phyloP scores from a whole-genome alignment of 2,797 vertebrate genomes.

The Furcifer pardalis region DNA sequence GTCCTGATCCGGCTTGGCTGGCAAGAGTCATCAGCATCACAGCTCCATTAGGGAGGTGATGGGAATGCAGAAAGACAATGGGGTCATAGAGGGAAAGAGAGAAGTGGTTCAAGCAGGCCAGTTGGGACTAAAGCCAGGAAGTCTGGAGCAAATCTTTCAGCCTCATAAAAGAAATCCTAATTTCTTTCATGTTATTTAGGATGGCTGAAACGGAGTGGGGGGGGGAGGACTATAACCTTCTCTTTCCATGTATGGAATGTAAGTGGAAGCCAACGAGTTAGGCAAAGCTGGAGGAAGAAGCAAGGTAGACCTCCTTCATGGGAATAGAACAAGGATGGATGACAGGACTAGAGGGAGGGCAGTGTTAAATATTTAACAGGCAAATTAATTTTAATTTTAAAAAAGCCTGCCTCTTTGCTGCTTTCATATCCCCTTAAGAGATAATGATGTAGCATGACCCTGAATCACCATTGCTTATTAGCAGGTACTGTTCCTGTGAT shows the following conservation, averaged over 20 bases:
- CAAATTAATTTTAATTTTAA: constrained; percentile 33
- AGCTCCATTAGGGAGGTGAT: constrained; percentile 14
- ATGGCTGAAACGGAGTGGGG: background rate
- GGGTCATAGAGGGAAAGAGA: constrained; percentile 13
- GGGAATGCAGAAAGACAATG: constrained; percentile 17
- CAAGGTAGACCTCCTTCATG: background rate
- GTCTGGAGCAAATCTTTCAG: background rate
- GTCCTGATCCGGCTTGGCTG: constrained; percentile 18
- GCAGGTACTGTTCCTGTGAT: constrained; percentile 5
- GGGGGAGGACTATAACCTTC: background rate
- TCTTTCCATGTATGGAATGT: background rate
- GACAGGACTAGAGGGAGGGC: background rate
- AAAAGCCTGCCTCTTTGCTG: constrained; percentile 22
- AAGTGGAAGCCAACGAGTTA: constrained; percentile 3
- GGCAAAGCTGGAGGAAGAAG: background rate
- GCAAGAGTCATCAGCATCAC: constrained; percentile 28
- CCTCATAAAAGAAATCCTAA: background rate
- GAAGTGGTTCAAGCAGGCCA: background rate
- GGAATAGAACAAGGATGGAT: background rate
- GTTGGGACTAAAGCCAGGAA: background rate
- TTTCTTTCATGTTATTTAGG: background rate
- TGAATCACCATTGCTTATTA: constrained; percentile 24
- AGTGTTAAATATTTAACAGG: constrained; percentile 35
- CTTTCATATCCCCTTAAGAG: constrained; percentile 15
- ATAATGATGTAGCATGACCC: background rate